Percentiles rank a stretch among this genome's conserved stretches.
Evolutionary conservation across 2,888 invertebrate species (phyloP).

Genomic region (Tromatobia lineatoria): DNA sequence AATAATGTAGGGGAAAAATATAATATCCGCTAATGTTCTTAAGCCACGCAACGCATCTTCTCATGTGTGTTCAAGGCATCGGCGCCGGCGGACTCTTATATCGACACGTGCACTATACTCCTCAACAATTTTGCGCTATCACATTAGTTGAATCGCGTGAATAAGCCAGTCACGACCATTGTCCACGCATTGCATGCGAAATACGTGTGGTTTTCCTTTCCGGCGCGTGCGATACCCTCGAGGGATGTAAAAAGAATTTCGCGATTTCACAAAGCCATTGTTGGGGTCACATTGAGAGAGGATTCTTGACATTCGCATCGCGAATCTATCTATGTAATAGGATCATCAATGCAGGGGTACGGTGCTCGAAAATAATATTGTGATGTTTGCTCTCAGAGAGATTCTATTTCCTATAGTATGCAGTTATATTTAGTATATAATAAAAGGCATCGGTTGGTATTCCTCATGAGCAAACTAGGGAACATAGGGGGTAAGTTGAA

Average conservation of each 20-base stretch:
- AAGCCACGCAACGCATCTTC: conserved; percentile 43
- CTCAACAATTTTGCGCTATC: conserved; percentile 15
- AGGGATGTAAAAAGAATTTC: background rate
- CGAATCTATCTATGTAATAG: conserved; percentile 18
- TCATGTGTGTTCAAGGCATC: conserved; percentile 19
- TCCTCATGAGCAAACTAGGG: background rate
- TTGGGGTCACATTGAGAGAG: conserved; percentile 8
- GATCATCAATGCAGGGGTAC: background rate
- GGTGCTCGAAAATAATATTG: background rate
- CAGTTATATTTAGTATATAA: conserved; percentile 6
- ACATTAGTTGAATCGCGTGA: conserved; percentile 34
- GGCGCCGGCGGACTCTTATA: conserved; percentile 25
- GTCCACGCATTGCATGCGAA: conserved; percentile 27
- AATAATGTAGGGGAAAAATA: conserved; percentile 27
- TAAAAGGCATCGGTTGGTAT: background rate
- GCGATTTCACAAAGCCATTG: background rate
- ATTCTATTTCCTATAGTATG: conserved; percentile 20
- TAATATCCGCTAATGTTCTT: conserved; percentile 26
- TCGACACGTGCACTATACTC: conserved; percentile 36
- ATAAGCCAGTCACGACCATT: conserved; percentile 33
- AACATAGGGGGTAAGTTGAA: no score
- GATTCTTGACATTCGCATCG: background rate
- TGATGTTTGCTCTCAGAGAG: background rate
- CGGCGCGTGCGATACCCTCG: background rate
- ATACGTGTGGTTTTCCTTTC: background rate